Evolutionary conservation across 2,797 vertebrate species (phyloP).

Genomic region (Halcyon badia): DNA sequence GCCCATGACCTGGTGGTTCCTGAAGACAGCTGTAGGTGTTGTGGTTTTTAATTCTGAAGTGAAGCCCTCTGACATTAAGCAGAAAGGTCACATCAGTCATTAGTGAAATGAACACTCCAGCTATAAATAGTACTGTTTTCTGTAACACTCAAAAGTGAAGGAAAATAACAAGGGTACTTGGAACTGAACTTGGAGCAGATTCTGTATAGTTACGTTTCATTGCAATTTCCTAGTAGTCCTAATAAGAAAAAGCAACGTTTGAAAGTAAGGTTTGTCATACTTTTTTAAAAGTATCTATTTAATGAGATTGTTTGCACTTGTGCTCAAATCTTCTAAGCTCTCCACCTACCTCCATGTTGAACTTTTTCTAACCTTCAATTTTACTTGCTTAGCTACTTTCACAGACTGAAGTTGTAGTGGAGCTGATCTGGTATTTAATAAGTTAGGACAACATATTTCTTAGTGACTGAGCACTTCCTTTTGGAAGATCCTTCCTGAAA

Average conservation of each 20-base stretch:
- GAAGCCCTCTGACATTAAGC: slow-evolving; percentile 72
- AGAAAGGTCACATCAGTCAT: slow-evolving; percentile 69
- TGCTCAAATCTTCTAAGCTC: neutral
- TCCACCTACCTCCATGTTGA: neutral
- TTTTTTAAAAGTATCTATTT: neutral
- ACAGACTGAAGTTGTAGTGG: neutral
- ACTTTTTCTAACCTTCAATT: neutral
- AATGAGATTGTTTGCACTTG: neutral
- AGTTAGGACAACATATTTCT: neutral
- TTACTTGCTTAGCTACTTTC: neutral
- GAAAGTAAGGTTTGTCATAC: neutral
- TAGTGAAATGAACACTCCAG: slow-evolving; percentile 34
- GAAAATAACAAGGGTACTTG: slow-evolving; percentile 36
- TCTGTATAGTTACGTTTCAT: neutral
- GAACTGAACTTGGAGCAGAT: neutral
- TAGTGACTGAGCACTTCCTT: neutral
- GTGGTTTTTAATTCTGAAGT: slow-evolving; percentile 13
- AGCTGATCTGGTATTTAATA: neutral
- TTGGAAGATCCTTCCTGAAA: neutral
- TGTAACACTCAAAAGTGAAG: neutral
- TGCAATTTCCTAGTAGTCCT: neutral
- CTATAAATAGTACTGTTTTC: slow-evolving; percentile 62
- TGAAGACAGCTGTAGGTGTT: neutral
- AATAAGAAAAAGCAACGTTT: neutral
- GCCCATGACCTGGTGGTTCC: neutral